Percentiles rank a stretch among this genome's conserved stretches.
phyloP scores from a whole-genome alignment of 2,888 invertebrate genomes.

The Tuberolachnus salignus region DNA sequence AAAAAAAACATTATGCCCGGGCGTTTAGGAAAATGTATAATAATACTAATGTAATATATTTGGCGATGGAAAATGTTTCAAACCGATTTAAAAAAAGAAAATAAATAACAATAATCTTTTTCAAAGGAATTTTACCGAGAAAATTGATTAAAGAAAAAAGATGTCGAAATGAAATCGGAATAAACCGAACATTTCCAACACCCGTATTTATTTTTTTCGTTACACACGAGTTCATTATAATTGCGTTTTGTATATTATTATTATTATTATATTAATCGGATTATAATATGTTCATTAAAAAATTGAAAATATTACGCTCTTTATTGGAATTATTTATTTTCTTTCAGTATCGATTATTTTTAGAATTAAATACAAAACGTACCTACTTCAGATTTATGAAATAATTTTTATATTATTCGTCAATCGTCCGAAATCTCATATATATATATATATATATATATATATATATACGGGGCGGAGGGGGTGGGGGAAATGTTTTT shows the following conservation, averaged over 20 bases:
- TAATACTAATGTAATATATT: too few relatives aligned
- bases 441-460: too few relatives aligned
- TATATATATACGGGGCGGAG: too few relatives aligned
- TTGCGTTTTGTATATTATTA: neutral
- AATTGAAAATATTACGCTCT: neutral
- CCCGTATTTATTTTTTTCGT: neutral
- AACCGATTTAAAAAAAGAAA: too few relatives aligned
- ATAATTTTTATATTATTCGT: neutral
- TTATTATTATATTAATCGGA: neutral
- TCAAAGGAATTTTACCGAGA: neutral
- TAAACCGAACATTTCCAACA: neutral
- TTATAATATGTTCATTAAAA: neutral
- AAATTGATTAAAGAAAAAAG: too few relatives aligned
- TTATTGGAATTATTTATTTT: neutral
- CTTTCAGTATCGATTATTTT: neutral
- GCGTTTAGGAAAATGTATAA: too few relatives aligned
- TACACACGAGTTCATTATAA: neutral
- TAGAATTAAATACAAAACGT: neutral
- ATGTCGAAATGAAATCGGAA: neutral
- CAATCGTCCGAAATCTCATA: neutral
- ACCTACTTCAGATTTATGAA: neutral
- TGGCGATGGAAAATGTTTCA: too few relatives aligned
- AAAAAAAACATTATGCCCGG: too few relatives aligned
- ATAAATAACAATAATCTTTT: too few relatives aligned
- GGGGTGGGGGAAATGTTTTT: neutral